phyloP scores from a whole-genome alignment of 2,113 vertebrate genomes.

The Telmatochromis brichardi region DNA sequence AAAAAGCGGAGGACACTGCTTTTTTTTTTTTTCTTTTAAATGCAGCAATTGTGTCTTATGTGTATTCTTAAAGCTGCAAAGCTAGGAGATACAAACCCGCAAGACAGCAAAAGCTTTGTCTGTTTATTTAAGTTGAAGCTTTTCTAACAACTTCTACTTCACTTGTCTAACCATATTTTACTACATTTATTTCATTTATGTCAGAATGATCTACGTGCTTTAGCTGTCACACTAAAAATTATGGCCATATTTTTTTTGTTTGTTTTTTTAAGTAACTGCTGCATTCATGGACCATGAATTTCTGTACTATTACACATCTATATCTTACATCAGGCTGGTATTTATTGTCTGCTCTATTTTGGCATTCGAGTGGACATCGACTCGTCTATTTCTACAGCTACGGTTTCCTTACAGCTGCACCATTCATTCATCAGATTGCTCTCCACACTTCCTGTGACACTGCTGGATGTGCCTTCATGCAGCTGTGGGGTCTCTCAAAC shows the following conservation, averaged over 20 bases:
- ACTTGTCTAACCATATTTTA: not conserved
- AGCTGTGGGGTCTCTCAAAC: not conserved
- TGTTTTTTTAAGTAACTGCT: not conserved
- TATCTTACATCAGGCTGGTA: not conserved
- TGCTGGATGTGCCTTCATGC: not conserved
- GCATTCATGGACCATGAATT: not conserved
- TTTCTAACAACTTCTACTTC: not conserved
- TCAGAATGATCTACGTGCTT: not conserved
- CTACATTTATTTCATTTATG: not conserved
- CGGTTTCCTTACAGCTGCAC: not conserved
- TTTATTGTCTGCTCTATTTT: not conserved
- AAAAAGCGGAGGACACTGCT: not conserved
- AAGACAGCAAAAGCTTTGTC: not conserved
- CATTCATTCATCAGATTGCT: not conserved
- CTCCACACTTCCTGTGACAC: not conserved
- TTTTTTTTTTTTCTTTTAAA: accelerated
- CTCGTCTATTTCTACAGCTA: not conserved
- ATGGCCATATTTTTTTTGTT: not conserved
- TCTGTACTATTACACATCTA: not conserved
- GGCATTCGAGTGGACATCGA: not conserved
- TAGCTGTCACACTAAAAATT: not conserved
- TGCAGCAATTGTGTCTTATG: not conserved
- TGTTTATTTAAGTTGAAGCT: not conserved
- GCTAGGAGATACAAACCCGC: not conserved
- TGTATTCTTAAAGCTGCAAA: not conserved